Base-by-base conservation (phyloP, 2,113 vertebrate species). In the Rattus norvegicus region DNA sequence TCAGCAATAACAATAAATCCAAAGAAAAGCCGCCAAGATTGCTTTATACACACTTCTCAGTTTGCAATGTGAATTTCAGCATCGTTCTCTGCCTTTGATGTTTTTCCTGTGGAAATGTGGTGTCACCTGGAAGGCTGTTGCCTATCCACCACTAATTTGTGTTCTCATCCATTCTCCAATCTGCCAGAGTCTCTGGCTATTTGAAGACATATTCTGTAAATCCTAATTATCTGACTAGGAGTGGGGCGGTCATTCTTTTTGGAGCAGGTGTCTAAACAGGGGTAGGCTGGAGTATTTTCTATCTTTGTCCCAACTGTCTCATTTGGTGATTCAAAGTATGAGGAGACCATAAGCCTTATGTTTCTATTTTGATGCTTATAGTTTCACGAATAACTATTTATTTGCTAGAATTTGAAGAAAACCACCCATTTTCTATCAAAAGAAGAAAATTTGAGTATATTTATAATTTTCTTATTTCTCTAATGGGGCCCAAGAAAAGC, bases 131-230 rank as follows among this genome's bases (percentile, higher is more conserved):
- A 69, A 87, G 16, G 9, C 1, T 24, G 13, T 13, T 86, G 16
- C 24, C 56, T 94, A 88, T 80, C 33, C 24, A 36, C 3, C 5
- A 17, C 17, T 63, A 84, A 61, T 92, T 90, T 10, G n/a, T 70
- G 2, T 88, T 28, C 2, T 92, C 6, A 39, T 81, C 11, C 17
- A 4, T 72, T 39, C 12, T 75, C 36, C 16, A 33, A 19, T 86
- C 61, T 49, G 47, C 19, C 9, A 88, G 22, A 26, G 20, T 86
- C 54, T 28, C 28, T 86, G 22, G 43, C 28, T 36, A 33, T 79
- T 59, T 47, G 39, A 94, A 76, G 24, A 49, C 33, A 3, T 88
- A 12, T 56, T 97, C 43, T 95, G 92, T n/a, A 54, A 81, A 63
- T 83, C 54, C n/a, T 1, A 16, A 10, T 39, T 56, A 33, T 33